Evolutionary conservation across 1,140 invertebrate genomes (phyloP).

Genomic region (Aricia agestis): DNA sequence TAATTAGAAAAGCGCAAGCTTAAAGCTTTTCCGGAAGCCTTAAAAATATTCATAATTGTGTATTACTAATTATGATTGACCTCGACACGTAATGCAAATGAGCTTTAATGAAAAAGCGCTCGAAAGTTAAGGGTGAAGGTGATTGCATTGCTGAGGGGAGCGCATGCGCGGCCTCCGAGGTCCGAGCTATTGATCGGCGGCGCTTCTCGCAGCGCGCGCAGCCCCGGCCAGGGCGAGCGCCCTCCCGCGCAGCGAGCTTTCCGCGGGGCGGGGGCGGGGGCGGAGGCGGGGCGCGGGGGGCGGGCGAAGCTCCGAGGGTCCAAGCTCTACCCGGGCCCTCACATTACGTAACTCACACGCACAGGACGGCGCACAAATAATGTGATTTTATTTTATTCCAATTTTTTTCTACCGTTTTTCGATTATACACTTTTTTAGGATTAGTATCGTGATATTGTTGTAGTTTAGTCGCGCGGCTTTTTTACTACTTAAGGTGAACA

Average conservation of each 20-base stretch:
- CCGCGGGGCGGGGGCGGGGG: conserved; percentile 29
- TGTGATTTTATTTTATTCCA: conserved; percentile 68
- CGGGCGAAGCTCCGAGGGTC: conserved; percentile 35
- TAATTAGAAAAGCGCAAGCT: too few relatives aligned
- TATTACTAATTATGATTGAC: neutral
- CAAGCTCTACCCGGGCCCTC: conserved; percentile 51
- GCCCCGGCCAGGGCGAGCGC: conserved; percentile 22
- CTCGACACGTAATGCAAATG: conserved; percentile 33
- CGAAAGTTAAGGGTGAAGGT: conserved; percentile 33
- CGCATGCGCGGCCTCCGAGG: conserved; percentile 31
- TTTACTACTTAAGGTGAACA: conserved; percentile 52
- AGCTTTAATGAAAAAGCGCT: conserved; percentile 33
- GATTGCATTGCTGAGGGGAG: conserved; percentile 19
- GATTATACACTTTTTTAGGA: conserved; percentile 69
- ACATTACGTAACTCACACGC: conserved; percentile 72
- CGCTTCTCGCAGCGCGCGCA: conserved; percentile 23
- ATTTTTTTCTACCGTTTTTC: conserved; percentile 71
- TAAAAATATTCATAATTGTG: neutral
- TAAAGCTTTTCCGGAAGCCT: neutral
- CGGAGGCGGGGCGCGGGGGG: conserved; percentile 17
- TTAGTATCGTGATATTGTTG: conserved; percentile 61
- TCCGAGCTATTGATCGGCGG: conserved; percentile 33
- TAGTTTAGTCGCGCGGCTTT: conserved; percentile 48
- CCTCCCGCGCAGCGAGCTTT: conserved; percentile 34
- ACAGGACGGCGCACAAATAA: conserved; percentile 74